These are phyloP conservation scores for Cladopsammia gracilis DNA, from an alignment of 64 coral and sea anemone species.

Conservation along the genomic window DNA sequence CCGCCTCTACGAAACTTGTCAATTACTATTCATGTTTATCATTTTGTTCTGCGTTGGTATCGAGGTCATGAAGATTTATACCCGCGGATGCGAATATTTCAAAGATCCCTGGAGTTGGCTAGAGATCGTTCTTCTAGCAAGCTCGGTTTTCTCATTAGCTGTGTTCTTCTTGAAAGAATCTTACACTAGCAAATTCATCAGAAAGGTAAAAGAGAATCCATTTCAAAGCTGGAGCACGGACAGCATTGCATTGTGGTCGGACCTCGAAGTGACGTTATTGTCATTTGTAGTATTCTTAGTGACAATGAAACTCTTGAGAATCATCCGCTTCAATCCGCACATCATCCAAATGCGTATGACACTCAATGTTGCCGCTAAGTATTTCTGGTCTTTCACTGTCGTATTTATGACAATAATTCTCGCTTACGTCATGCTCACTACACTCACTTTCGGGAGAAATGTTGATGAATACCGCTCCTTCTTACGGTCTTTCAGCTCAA, in stretches of 20 bases:
- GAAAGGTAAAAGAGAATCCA: slow-evolving; percentile 72
- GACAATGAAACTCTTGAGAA: slow-evolving; percentile 78
- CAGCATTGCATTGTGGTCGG: slow-evolving; percentile 73
- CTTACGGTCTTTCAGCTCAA: slow-evolving; percentile 34
- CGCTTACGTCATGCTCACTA: slow-evolving; percentile 62
- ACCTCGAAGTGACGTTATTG: slow-evolving; percentile 57
- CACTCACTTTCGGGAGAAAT: slow-evolving; percentile 69
- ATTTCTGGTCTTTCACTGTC: slow-evolving; percentile 60
- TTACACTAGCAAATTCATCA: slow-evolving; percentile 67
- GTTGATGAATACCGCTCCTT: slow-evolving; percentile 73
- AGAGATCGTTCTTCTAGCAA: slow-evolving; percentile 63
- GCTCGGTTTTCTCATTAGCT: slow-evolving; percentile 50
- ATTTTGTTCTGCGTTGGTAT: slow-evolving; percentile 53
- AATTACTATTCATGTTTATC: slow-evolving; percentile 76
- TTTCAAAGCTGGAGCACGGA: slow-evolving; percentile 77
- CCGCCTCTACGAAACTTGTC: slow-evolving; percentile 65
- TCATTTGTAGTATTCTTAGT: slow-evolving; percentile 82
- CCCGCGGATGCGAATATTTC: slow-evolving; percentile 55
- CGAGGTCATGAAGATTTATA: slow-evolving; percentile 54
- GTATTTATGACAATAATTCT: slow-evolving; percentile 58
- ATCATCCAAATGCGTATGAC: slow-evolving; percentile 72
- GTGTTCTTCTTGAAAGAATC: slow-evolving; percentile 81
- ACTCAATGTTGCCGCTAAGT: slow-evolving; percentile 47
- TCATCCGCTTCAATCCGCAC: slow-evolving; percentile 77
- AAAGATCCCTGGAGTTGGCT: slow-evolving; percentile 77